phyloP scores from a whole-genome alignment of 1,140 invertebrate species.

The Dreissena polymorpha region DNA sequence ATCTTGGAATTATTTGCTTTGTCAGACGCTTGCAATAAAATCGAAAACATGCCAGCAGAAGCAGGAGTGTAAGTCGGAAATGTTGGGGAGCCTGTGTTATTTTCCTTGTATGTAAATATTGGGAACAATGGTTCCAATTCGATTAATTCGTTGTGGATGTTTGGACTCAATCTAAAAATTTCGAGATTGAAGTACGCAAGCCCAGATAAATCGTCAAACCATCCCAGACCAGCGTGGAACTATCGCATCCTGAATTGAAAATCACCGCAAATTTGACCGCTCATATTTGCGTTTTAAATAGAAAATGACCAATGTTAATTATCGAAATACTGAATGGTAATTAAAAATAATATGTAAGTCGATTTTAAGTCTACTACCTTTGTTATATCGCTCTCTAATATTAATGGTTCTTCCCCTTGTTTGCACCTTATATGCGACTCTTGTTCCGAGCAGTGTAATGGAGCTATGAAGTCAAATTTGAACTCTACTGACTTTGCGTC shows the following conservation, averaged over 20 bases:
- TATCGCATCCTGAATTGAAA: background rate
- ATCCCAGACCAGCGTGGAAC: background rate
- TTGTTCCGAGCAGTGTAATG: background rate
- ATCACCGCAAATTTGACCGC: background rate
- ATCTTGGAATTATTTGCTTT: background rate
- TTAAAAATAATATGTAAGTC: background rate
- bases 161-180: background rate
- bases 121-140: background rate
- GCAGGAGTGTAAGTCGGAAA: background rate
- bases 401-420: background rate
- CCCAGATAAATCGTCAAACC: slow-evolving; percentile 14
- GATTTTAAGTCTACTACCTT: background rate
- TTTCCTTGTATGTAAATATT: background rate
- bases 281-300: background rate
- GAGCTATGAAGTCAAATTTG: background rate
- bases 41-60: background rate
- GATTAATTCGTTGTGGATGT: background rate
- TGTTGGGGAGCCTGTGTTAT: background rate
- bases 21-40: background rate
- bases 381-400: background rate
- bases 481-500: background rate
- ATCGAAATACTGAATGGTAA: background rate
- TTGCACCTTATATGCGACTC: background rate
- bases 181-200: background rate
- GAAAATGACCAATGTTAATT: background rate